Base-by-base conservation (phyloP, 2,888 invertebrate species). In the Cenopis cana region DNA sequence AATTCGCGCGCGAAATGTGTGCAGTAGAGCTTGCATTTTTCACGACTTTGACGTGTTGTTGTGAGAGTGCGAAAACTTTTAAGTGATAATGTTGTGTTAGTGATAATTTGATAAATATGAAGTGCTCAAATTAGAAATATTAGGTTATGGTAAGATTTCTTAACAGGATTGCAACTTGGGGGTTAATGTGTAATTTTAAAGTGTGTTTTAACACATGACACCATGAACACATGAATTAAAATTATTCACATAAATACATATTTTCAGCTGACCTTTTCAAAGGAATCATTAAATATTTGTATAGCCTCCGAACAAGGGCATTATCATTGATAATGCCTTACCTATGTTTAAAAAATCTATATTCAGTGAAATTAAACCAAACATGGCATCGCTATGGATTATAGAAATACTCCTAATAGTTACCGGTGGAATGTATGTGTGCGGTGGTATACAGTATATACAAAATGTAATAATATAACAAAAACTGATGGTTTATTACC, bases 1-100 rank as follows among this genome's bases (percentile, higher is more conserved):
- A 85, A 80, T 84, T 83, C 80, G 76, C 83, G 86, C 86, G 85
- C 82, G 81, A 83, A 83, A 75, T 61, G 82, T 76, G 76, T 68
- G 73, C 76, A 76, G 74, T 75, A 75, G 77, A 76, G 76, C 76
- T 75, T 76, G 78, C 74, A 76, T 73, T 73, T 69, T 76, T 78
- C 68, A 73, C 77, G 75, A 73, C 76, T 74, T 64, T 68, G 75
- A 74, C 76, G 76, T 68, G 50, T 75, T 73, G 74, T 75, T 80
- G 78, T 79, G 75, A 54, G 67, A 73, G 68, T 71, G 76, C 68
- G 68, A 71, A 68, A 46, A 54, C 38, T 64, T 64, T 52, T n/a
- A 56, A 67, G 55, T 70, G 50, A 56, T 56, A 69, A 33, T 33
- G 33, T 29, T 57, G 61, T 56, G 24, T 64, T 57, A 69, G 69